These are phyloP conservation scores for Proteles cristata DNA, from an alignment of 2,113 vertebrate species.

Conservation along the genomic window DNA sequence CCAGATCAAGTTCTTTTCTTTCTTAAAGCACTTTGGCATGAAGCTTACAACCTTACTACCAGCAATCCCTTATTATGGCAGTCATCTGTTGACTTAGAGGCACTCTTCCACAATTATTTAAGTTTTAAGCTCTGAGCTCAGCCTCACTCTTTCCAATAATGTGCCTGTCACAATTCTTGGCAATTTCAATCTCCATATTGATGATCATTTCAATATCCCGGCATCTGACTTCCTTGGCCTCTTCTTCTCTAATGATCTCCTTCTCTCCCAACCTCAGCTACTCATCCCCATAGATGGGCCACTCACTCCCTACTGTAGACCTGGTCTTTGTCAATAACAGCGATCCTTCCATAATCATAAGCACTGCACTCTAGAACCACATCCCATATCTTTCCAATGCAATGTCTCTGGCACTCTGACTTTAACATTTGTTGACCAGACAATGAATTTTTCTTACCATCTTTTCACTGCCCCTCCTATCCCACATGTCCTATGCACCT, in stretches of 20 bases:
- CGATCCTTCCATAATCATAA: neutral
- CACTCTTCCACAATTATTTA: neutral
- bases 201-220: neutral
- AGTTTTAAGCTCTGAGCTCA: neutral
- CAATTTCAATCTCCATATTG: neutral
- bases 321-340: neutral
- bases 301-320: neutral
- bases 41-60: neutral
- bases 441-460: neutral
- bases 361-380: neutral
- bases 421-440: neutral
- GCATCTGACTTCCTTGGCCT: neutral
- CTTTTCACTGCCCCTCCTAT: neutral
- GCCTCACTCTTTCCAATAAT: neutral
- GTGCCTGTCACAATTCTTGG: neutral
- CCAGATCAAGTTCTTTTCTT: neutral
- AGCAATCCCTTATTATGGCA: neutral
- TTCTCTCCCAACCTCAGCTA: neutral
- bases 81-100: neutral
- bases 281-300: neutral
- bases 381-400: neutral
- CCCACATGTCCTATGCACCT: neutral
- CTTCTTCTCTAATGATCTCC: neutral
- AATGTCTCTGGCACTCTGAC: neutral
- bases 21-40: neutral